A percentile compares a stretch with the other conserved stretches of the same genome.
These are phyloP conservation scores for Trissonchulus latispiculum DNA, from an alignment of 2,888 invertebrate species.

Conservation along the genomic window DNA sequence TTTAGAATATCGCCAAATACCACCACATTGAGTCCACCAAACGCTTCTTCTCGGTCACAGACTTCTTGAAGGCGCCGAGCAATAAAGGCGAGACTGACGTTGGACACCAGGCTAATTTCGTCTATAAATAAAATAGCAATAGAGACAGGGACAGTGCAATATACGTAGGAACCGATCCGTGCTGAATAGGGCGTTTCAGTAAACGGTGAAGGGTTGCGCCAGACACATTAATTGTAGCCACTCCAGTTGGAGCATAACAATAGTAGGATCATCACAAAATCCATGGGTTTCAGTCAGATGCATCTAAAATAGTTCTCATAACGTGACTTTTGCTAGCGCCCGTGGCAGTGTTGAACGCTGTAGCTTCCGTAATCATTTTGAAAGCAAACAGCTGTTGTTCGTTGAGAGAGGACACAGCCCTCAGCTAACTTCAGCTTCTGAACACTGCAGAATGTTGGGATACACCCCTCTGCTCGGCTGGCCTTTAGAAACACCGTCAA, in stretches of 20 bases:
- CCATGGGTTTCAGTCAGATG: no score
- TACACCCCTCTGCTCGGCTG: no score
- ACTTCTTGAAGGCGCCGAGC: background rate
- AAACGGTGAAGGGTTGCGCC: background rate
- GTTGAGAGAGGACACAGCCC: no score
- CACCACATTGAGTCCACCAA: background rate
- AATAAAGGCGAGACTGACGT: background rate
- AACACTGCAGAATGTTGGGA: no score
- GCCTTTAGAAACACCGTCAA: no score
- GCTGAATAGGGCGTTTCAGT: background rate
- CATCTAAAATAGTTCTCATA: no score
- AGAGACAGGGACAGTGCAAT: background rate
- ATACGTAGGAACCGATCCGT: background rate
- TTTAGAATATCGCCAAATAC: background rate
- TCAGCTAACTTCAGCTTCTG: no score
- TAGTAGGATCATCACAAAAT: background rate
- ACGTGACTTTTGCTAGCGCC: slow-evolving; percentile 8
- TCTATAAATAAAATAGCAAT: background rate
- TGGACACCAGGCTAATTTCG: background rate
- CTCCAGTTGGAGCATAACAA: background rate
- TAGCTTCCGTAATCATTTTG: no score
- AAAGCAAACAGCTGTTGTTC: no score
- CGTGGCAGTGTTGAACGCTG: no score
- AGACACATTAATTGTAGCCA: background rate
- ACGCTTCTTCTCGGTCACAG: background rate